A percentile compares a stretch with the other conserved stretches of the same genome.
Conservation (phyloP, 2,888 invertebrate genomes). For the Lypha dubia region DNA sequence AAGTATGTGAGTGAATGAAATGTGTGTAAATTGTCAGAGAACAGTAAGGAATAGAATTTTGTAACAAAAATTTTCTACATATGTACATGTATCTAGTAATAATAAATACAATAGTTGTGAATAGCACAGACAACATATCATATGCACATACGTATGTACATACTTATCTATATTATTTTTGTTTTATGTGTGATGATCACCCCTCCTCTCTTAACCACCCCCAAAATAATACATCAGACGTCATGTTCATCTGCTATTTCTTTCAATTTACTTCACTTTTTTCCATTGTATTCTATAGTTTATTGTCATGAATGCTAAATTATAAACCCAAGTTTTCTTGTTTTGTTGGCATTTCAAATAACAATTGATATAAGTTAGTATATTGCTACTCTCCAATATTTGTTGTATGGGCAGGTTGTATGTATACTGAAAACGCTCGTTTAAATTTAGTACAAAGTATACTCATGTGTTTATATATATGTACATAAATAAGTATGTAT, state of each 20-base stretch:
- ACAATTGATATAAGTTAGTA: slow-evolving; percentile 5
- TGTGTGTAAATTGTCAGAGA: slow-evolving; percentile 61
- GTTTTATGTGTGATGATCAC: slow-evolving; percentile 40
- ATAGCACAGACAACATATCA: slow-evolving; percentile 35
- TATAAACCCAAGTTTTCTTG: slow-evolving; percentile 47
- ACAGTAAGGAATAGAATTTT: slow-evolving; percentile 71
- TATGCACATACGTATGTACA: too few relatives aligned
- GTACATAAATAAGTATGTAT: background rate
- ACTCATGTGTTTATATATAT: background rate
- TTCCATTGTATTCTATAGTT: slow-evolving; percentile 44
- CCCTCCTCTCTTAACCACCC: slow-evolving; percentile 31
- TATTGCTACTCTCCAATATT: slow-evolving; percentile 15
- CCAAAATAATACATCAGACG: slow-evolving; percentile 30
- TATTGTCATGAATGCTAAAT: slow-evolving; percentile 61
- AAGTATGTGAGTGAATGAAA: background rate
- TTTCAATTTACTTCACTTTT: slow-evolving; percentile 46
- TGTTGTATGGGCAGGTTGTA: slow-evolving; percentile 44
- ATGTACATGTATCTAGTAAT: slow-evolving; percentile 22
- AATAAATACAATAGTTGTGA: slow-evolving; percentile 61
- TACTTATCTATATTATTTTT: slow-evolving; percentile 24
- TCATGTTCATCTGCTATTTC: slow-evolving; percentile 50
- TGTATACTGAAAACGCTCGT: slow-evolving; percentile 10
- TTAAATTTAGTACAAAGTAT: slow-evolving; percentile 10
- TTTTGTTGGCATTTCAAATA: slow-evolving; percentile 55
- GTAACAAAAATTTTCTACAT: slow-evolving; percentile 43